These are phyloP conservation scores for Sciurus niger DNA, from an alignment of 2,113 vertebrate genomes.

Conservation along the genomic window DNA sequence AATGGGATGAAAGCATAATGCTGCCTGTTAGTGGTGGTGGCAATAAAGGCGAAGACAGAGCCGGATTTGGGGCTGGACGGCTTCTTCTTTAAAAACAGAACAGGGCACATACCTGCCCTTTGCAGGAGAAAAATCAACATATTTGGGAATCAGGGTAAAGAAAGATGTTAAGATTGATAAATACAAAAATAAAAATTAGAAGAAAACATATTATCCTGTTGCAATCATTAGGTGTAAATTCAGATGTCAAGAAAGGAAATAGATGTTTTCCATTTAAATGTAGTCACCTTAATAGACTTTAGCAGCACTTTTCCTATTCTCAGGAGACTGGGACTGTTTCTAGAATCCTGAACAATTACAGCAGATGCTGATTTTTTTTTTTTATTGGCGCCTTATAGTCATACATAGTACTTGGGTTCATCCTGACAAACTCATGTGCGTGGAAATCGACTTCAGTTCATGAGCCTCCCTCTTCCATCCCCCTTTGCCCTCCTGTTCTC, in stretches of 20 bases:
- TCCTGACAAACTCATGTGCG: too few relatives aligned
- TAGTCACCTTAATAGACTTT: neutral
- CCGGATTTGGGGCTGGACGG: neutral
- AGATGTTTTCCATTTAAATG: neutral
- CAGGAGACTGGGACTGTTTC: neutral
- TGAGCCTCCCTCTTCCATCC: too few relatives aligned
- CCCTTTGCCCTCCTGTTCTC: too few relatives aligned
- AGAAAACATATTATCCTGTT: neutral
- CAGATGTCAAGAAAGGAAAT: constrained; percentile 11
- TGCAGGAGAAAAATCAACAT: neutral
- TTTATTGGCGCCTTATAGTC: neutral
- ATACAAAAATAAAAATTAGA: neutral
- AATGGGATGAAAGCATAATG: neutral
- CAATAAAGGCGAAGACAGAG: neutral
- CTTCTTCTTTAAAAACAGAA: neutral
- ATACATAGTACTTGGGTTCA: too few relatives aligned
- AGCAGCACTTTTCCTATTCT: neutral
- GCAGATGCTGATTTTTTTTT: neutral
- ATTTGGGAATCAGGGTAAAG: constrained; percentile 5
- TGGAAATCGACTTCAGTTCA: too few relatives aligned
- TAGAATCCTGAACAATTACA: neutral
- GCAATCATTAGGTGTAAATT: neutral
- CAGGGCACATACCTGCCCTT: neutral
- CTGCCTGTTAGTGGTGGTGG: neutral
- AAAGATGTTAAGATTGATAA: neutral